These are phyloP conservation scores for Calliphora vicina DNA, from an alignment of 1,140 invertebrate species.

Conservation along the genomic window DNA sequence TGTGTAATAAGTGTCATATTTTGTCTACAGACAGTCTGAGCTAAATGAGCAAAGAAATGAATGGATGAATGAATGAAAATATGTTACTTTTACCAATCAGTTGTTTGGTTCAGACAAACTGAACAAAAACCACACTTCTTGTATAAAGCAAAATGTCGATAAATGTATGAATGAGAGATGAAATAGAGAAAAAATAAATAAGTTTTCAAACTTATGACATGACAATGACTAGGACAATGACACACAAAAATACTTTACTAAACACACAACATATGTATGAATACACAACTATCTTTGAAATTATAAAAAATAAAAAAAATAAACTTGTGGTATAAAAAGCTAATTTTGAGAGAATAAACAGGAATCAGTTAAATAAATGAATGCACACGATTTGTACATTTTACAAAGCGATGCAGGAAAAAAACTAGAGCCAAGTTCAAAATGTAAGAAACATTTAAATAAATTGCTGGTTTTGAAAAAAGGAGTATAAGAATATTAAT, in stretches of 20 bases:
- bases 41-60: background rate
- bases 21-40: slow-evolving; percentile 28
- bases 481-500: background rate
- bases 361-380: background rate
- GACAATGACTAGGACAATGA: background rate
- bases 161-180: background rate
- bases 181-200: background rate
- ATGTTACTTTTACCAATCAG: background rate
- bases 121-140: background rate
- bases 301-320: background rate
- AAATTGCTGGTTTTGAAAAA: background rate
- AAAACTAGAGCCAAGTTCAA: background rate
- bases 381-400: background rate
- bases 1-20: slow-evolving; percentile 31
- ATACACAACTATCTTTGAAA: background rate
- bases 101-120: background rate
- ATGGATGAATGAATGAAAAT: background rate
- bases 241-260: background rate
- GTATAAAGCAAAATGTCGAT: slow-evolving; percentile 22
- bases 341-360: background rate
- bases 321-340: background rate
- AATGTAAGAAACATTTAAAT: background rate
- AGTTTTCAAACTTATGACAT: background rate
- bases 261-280: background rate
- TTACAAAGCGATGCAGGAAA: background rate